These are phyloP conservation scores for Tetragnatha montana DNA, from an alignment of 2,888 invertebrate species.

Conservation along the genomic window DNA sequence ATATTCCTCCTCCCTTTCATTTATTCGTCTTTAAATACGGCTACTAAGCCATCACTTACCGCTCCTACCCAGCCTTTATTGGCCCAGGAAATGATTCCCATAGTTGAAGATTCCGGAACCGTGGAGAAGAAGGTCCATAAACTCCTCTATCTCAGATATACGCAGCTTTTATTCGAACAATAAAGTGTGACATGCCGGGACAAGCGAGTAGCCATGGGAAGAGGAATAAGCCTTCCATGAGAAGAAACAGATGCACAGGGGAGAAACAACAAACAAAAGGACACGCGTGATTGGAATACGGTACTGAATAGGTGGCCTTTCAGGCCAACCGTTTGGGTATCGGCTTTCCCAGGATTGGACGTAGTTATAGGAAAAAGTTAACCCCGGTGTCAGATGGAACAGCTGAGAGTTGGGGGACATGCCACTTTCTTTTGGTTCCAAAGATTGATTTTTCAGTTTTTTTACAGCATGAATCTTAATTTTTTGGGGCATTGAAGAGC, in stretches of 20 bases:
- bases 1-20: not conserved
- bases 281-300: constrained; percentile 29
- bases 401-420: constrained; percentile 10
- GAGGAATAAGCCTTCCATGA: constrained; percentile 30
- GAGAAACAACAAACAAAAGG: constrained; percentile 37
- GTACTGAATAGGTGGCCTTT: constrained; percentile 18
- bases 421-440: not conserved
- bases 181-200: not conserved
- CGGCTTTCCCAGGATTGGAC: constrained; percentile 15
- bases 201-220: not conserved
- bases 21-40: not conserved
- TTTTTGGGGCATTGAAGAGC: too few relatives aligned
- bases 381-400: constrained; percentile 6
- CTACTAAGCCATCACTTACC: not conserved
- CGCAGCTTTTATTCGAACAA: constrained; percentile 14
- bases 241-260: constrained; percentile 26
- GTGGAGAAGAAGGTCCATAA: not conserved
- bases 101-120: not conserved
- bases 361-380: constrained; percentile 47
- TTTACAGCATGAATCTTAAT: not conserved
- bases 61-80: not conserved
- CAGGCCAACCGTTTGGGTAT: constrained; percentile 10
- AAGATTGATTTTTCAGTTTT: not conserved
- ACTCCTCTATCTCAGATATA: not conserved
- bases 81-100: not conserved